These are phyloP conservation scores for Cochlearius cochlearius DNA, from an alignment of 2,113 vertebrate species.

Conservation along the genomic window DNA sequence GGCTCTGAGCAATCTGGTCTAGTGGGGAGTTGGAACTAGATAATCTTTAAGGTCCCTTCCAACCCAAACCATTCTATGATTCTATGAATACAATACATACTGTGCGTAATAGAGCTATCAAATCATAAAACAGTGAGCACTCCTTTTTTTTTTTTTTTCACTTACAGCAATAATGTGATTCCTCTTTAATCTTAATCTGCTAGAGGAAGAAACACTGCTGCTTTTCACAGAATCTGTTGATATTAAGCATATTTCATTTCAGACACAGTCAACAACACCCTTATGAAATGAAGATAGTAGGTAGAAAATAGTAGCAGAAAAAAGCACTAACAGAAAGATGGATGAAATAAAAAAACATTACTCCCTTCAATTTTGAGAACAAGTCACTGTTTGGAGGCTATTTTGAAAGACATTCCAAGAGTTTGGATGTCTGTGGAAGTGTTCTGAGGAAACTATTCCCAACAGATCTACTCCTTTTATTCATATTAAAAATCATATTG, in stretches of 20 bases:
- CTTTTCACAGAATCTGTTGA: background rate
- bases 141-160: too few relatives aligned
- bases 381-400: background rate
- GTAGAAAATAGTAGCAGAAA: background rate
- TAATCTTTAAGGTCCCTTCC: too few relatives aligned
- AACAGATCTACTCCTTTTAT: background rate
- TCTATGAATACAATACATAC: background rate
- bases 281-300: background rate
- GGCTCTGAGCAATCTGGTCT: too few relatives aligned
- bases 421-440: background rate
- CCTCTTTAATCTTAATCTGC: background rate
- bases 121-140: background rate
- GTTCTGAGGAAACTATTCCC: background rate
- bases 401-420: background rate
- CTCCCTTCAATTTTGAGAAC: background rate
- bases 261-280: background rate
- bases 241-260: background rate
- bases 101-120: background rate
- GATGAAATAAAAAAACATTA: background rate
- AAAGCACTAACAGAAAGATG: background rate
- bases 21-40: too few relatives aligned
- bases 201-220: background rate
- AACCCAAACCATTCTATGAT: too few relatives aligned
- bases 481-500: background rate
- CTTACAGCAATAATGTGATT: background rate